phyloP scores from a whole-genome alignment of 2,888 invertebrate species.

The Coelinius sp. region DNA sequence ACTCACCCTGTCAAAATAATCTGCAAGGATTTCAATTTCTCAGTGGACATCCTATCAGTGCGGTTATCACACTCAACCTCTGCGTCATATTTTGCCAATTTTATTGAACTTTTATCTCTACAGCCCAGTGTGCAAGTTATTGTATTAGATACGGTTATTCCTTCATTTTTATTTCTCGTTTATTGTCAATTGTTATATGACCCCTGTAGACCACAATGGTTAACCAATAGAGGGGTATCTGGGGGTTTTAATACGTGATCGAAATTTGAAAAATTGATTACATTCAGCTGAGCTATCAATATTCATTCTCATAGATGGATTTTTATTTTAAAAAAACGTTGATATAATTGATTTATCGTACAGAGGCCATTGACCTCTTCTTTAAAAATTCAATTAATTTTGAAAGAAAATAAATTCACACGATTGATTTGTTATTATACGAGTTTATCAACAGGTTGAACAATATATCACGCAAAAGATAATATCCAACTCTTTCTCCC shows the following conservation, averaged over 20 bases:
- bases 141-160: constrained; percentile 11
- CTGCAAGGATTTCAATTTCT: neutral
- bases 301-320: neutral
- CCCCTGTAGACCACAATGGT: neutral
- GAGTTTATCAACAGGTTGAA: neutral
- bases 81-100: constrained; percentile 1
- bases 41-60: neutral
- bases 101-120: constrained; percentile 6
- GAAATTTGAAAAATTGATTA: neutral
- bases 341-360: neutral
- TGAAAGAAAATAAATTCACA: neutral
- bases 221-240: neutral
- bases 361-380: neutral
- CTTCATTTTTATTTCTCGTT: neutral
- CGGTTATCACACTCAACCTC: neutral
- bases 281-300: neutral
- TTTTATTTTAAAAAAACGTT: neutral
- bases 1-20: neutral
- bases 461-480: neutral
- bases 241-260: neutral
- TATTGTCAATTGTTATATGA: constrained; percentile 9
- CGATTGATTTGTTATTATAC: neutral
- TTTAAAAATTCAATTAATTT: neutral
- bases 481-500: neutral
- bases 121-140: neutral